Base-by-base conservation (phyloP, 1,140 invertebrate genomes). In the Plutomurus gul region DNA sequence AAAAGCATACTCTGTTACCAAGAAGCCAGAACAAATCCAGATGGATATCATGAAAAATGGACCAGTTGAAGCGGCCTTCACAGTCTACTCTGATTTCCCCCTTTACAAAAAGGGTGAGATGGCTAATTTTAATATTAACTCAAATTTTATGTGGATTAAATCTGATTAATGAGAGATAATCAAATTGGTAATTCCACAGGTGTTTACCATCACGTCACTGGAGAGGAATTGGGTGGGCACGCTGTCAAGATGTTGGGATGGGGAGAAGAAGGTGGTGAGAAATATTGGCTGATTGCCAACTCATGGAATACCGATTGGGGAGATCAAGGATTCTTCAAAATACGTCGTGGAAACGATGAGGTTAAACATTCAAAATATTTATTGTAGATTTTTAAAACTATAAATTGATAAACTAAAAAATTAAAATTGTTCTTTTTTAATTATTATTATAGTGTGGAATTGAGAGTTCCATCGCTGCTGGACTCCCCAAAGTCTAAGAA, bases 231-330 rank as follows among this genome's bases (percentile, higher is more conserved):
- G 27, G 96, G 95, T 36, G 95, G 95, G 10, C 96, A 98, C 87
- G 96, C 96, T 39, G 92, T 97, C 47, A 92, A 93, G 84, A 93
- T 97, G 33, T 86, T 97, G 11, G 96, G 96, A 30, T 96, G 94
- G 93, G 95, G 95, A 33, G 90, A 90, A 4, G 94, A 96, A 85
- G 90, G 93, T 76, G 90, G 90, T 0, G 89, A 89, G 36, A 92
- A 92, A 39, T 98, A 96, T 85, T 98, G 96, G 96, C 88, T 95
- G 0, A 90, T 96, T 83, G 95, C 93, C 47, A 97, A 97, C 87
- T 96, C 94, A 0, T 97, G 95, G 95, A 97, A 97, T 86, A 88
- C 88, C 4, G 95, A 96, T 84, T 97, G 95, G 95, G 95, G 90
- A 40, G 90, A 92, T 85, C 40, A 91, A 85, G 95, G 96, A 8